Conservation (phyloP, 2,113 vertebrate species). For the Nyctibius bracteatus region DNA sequence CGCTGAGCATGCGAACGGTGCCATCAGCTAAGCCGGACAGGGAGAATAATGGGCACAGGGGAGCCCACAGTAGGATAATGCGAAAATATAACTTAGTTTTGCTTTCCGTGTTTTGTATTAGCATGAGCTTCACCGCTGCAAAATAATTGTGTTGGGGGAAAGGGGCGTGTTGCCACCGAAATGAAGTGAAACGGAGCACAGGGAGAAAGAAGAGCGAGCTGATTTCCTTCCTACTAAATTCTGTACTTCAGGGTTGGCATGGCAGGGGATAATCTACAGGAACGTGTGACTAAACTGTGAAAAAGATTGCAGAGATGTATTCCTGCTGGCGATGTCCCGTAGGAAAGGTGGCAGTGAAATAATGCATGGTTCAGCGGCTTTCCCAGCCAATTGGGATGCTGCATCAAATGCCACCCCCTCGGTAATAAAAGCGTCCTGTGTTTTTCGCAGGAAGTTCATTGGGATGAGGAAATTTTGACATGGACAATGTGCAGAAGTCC, state of each 20-base stretch:
- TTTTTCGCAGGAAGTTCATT: neutral
- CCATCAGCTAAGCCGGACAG: neutral
- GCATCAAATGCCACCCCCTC: constrained; percentile 3
- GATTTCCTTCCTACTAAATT: neutral
- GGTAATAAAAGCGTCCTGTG: neutral
- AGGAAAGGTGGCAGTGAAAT: neutral
- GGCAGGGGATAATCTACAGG: neutral
- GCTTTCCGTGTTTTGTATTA: neutral
- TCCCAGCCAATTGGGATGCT: neutral
- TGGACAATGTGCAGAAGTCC: constrained; percentile 4
- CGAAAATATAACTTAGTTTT: neutral
- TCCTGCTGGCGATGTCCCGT: neutral
- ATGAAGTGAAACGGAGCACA: neutral
- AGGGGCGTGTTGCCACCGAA: neutral
- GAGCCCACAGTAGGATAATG: neutral
- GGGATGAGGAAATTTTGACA: neutral
- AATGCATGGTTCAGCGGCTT: rapidly evolving
- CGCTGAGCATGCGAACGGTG: neutral
- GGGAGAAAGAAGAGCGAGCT: neutral
- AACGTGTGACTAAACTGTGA: neutral
- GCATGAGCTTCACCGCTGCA: neutral
- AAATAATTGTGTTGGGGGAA: neutral
- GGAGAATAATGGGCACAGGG: neutral
- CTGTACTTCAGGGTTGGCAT: neutral
- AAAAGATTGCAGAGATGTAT: neutral